phyloP scores from a whole-genome alignment of 2,888 invertebrate species.

The Nycteola revayana region DNA sequence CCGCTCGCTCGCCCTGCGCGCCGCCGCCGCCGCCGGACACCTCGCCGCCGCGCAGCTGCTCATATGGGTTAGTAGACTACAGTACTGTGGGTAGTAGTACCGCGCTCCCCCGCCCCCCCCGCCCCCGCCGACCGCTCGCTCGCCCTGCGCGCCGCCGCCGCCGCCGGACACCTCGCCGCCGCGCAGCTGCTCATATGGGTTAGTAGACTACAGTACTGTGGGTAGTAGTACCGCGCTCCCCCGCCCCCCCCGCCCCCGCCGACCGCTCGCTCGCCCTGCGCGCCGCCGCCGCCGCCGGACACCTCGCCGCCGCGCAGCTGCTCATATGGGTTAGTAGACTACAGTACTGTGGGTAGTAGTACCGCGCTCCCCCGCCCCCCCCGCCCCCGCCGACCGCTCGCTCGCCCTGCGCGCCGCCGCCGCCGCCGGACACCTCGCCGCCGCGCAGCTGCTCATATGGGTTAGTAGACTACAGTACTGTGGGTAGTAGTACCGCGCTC shows the following conservation, averaged over 20 bases:
- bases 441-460: too few relatives aligned
- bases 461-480: too few relatives aligned
- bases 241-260: not conserved
- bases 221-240: too few relatives aligned
- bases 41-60: too few relatives aligned
- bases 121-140: slow-evolving; percentile 32
- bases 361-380: not conserved
- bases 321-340: slow-evolving; percentile 57
- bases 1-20: too few relatives aligned
- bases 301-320: slow-evolving; percentile 91
- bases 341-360: not conserved
- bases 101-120: slow-evolving; percentile 83
- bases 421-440: too few relatives aligned
- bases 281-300: slow-evolving; percentile 83
- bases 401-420: slow-evolving; percentile 90
- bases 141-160: slow-evolving; percentile 91
- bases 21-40: too few relatives aligned
- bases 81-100: too few relatives aligned
- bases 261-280: slow-evolving; percentile 84
- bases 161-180: slow-evolving; percentile 91
- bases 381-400: slow-evolving; percentile 62
- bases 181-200: slow-evolving; percentile 92
- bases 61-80: too few relatives aligned
- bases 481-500: too few relatives aligned
- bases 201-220: too few relatives aligned